Conservation (phyloP, 2,797 vertebrate species). For the Chloroceryle inda region DNA sequence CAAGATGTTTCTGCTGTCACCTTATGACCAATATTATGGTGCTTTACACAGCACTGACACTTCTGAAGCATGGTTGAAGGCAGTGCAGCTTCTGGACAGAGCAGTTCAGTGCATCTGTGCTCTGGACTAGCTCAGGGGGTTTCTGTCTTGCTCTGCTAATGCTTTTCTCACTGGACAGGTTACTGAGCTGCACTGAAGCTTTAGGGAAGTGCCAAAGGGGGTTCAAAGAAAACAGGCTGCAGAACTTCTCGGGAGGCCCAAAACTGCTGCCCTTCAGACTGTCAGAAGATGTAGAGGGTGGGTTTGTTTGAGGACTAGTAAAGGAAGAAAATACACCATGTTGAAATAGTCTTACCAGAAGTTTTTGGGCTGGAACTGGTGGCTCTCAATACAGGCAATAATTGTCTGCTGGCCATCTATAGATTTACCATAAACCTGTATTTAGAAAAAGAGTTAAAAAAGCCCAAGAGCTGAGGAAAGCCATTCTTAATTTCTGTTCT, state of each 20-base stretch:
- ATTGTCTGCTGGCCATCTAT: slow-evolving; percentile 95
- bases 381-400: slow-evolving; percentile 95
- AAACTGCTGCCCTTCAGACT: neutral
- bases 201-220: neutral
- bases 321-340: neutral
- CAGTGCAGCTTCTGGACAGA: neutral
- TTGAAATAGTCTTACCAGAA: slow-evolving; percentile 88
- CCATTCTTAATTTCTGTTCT: neutral
- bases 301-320: neutral
- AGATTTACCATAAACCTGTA: slow-evolving; percentile 94
- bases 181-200: neutral
- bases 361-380: slow-evolving; percentile 97
- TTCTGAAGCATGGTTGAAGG: neutral
- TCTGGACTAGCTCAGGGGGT: neutral
- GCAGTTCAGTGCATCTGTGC: neutral
- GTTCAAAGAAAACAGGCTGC: neutral
- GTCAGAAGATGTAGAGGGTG: neutral
- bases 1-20: neutral
- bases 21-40: neutral
- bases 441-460: slow-evolving; percentile 67
- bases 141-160: neutral
- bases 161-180: neutral
- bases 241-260: neutral
- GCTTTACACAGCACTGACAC: neutral
- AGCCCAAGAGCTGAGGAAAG: slow-evolving; percentile 4